A percentile compares a stretch with the other conserved stretches of the same genome.
Conservation (phyloP, 2,113 vertebrate species). For the Macaca nemestrina region DNA sequence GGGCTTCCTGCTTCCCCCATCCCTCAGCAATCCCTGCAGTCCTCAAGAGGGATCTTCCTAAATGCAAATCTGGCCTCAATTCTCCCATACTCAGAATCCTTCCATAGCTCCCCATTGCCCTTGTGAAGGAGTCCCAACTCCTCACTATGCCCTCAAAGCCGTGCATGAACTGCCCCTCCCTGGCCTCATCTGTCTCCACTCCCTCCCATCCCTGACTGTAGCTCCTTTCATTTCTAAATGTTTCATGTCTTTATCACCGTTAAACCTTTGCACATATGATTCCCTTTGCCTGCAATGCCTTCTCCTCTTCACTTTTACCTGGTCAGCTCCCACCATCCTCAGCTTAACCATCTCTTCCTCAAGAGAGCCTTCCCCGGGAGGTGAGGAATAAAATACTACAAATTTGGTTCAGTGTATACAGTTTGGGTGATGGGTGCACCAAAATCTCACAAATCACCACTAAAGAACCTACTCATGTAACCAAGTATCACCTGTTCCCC, state of each 20-base stretch:
- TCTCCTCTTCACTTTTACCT: background rate
- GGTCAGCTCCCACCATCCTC: background rate
- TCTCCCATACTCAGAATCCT: background rate
- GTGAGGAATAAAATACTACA: no score
- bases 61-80: background rate
- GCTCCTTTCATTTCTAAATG: slow-evolving; percentile 45
- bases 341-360: background rate
- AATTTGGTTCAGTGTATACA: no score
- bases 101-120: background rate
- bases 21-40: background rate
- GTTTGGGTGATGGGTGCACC: no score
- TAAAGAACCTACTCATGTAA: no score
- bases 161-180: background rate
- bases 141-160: background rate
- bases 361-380: background rate
- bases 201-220: background rate
- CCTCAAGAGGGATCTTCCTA: background rate
- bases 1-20: background rate
- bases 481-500: no score
- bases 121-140: background rate
- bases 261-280: background rate
- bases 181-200: background rate
- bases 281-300: background rate
- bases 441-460: no score
- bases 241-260: background rate